Evolutionary conservation across 2,113 vertebrate genomes (phyloP).

Genomic region (Pelodiscus sinensis): DNA sequence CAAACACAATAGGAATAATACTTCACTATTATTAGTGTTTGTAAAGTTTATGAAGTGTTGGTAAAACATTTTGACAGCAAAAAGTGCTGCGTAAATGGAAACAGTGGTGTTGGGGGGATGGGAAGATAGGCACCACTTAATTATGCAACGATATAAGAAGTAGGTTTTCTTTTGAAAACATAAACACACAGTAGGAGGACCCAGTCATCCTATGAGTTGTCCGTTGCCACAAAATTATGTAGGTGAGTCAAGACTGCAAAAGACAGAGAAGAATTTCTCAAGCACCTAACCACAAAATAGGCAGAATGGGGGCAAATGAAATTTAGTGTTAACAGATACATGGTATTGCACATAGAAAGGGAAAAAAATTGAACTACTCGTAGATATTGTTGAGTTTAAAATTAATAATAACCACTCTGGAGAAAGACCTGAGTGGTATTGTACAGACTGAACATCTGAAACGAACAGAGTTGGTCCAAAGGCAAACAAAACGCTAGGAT

Average conservation of each 20-base stretch:
- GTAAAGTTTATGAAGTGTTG: neutral
- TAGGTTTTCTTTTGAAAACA: neutral
- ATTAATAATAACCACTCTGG: constrained; percentile 54
- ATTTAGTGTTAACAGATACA: neutral
- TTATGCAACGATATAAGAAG: neutral
- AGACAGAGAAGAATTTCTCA: constrained; percentile 6
- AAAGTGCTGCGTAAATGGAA: neutral
- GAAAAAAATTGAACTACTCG: neutral
- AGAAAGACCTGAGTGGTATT: constrained; percentile 47
- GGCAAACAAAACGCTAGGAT: constrained; percentile 66
- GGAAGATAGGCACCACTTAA: neutral
- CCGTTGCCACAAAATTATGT: neutral
- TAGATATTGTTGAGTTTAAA: constrained; percentile 39
- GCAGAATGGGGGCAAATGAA: constrained; percentile 1
- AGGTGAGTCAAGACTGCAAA: neutral
- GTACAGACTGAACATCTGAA: constrained; percentile 65
- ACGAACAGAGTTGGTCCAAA: constrained; percentile 50
- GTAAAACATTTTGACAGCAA: neutral
- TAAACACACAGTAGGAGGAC: neutral
- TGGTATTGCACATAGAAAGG: constrained; percentile 2
- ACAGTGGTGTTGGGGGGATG: neutral
- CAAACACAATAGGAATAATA: neutral
- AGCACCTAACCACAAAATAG: neutral
- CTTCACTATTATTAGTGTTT: neutral
- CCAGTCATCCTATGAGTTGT: accelerated